Percentiles rank a stretch among this genome's conserved stretches.
These are phyloP conservation scores for Acanthopleura granulata DNA, from an alignment of 2,888 invertebrate species.

Conservation along the genomic window DNA sequence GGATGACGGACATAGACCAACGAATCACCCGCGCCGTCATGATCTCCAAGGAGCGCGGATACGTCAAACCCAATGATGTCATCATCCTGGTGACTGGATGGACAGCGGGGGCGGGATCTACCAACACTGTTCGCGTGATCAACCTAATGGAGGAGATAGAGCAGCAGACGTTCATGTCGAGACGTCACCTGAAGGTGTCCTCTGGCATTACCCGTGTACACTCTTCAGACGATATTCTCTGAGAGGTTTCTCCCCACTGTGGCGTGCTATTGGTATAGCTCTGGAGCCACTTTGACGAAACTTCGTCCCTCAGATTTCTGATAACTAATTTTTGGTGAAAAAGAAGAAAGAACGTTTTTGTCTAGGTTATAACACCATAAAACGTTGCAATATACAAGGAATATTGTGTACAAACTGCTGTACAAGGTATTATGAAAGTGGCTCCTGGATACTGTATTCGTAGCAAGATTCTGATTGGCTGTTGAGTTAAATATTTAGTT, in stretches of 20 bases:
- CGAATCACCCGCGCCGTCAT: constrained; percentile 45
- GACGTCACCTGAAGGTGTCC: neutral
- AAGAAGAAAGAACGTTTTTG: too few species aligned
- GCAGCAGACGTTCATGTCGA: neutral
- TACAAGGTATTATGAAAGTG: too few species aligned
- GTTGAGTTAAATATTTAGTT: too few species aligned
- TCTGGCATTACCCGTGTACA: neutral
- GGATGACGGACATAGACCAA: constrained; percentile 54
- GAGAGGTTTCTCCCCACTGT: neutral
- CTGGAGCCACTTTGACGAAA: too few species aligned
- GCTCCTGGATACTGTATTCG: too few species aligned
- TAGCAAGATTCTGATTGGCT: too few species aligned
- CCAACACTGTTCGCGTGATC: constrained; percentile 95
- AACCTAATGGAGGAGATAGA: constrained; percentile 18
- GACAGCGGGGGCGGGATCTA: constrained; percentile 94
- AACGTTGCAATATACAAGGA: too few species aligned
- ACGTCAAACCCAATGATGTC: constrained; percentile 86
- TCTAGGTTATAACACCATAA: too few species aligned
- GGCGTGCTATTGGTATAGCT: too few species aligned
- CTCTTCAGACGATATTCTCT: neutral
- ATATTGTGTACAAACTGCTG: too few species aligned
- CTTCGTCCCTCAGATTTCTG: too few species aligned
- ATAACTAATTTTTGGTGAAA: too few species aligned
- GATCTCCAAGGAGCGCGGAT: constrained; percentile 86
- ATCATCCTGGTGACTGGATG: constrained; percentile 97